Conservation (phyloP, 2,888 invertebrate species). For the Drosophila neotestacea region DNA sequence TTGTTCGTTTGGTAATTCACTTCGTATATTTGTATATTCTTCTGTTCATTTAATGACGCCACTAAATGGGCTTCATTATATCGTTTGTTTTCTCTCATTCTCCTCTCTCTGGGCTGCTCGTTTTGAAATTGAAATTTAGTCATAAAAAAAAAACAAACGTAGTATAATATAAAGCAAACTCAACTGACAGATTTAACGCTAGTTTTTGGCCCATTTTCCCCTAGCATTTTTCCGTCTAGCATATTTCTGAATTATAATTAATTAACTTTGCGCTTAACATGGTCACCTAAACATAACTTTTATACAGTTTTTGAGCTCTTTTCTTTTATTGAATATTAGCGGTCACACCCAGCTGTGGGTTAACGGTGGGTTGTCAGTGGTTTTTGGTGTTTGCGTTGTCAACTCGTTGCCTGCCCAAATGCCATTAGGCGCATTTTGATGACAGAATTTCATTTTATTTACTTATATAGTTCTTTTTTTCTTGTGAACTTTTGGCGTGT, state of each 20-base stretch:
- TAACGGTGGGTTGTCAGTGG: constrained; percentile 6
- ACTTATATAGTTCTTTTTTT: not conserved
- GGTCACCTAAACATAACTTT: constrained; percentile 67
- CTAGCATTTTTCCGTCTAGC: constrained; percentile 7
- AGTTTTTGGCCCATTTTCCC: constrained; percentile 46
- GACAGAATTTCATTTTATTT: constrained; percentile 68
- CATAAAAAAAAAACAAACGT: constrained; percentile 53
- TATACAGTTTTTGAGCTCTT: constrained; percentile 10
- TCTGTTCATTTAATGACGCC: constrained; percentile 75
- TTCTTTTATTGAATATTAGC: constrained; percentile 73
- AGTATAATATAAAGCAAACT: constrained; percentile 14
- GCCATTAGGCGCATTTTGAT: constrained; percentile 81
- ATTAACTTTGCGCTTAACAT: constrained; percentile 73
- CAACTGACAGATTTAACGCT: constrained; percentile 72
- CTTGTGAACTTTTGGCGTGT: constrained; percentile 16
- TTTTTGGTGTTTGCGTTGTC: constrained; percentile 54
- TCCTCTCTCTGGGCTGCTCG: too few relatives aligned
- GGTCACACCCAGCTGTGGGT: constrained; percentile 53
- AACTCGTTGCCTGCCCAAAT: constrained; percentile 76
- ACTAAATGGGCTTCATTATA: constrained; percentile 82
- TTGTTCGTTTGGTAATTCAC: constrained; percentile 24
- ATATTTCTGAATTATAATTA: constrained; percentile 64
- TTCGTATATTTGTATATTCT: constrained; percentile 39
- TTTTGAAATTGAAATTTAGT: constrained; percentile 76
- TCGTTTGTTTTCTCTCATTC: constrained; percentile 60